A percentile compares a stretch with the other conserved stretches of the same genome.
Conservation (phyloP, 2,797 vertebrate genomes). For the Potorous gilbertii region DNA sequence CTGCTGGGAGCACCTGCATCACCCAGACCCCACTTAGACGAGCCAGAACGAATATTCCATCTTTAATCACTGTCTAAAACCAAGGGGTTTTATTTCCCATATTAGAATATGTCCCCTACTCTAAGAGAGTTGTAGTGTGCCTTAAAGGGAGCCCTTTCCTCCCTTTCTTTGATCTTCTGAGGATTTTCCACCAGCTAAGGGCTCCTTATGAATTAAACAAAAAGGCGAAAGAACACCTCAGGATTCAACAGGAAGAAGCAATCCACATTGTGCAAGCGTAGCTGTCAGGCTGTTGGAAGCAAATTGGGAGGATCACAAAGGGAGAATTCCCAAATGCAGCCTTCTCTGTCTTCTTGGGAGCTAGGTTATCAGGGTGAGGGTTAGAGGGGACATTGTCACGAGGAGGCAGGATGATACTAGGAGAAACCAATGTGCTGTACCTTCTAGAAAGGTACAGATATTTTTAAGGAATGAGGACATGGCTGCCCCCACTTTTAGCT, state of each 20-base stretch:
- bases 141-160: slow-evolving; percentile 57
- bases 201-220: slow-evolving; percentile 72
- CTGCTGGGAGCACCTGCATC: background rate
- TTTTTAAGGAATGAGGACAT: background rate
- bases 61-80: slow-evolving; percentile 59
- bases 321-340: background rate
- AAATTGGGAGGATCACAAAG: background rate
- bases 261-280: background rate
- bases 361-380: no score
- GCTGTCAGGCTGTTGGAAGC: background rate
- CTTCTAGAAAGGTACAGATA: slow-evolving; percentile 4
- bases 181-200: slow-evolving; percentile 11
- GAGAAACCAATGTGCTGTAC: background rate
- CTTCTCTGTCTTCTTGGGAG: slow-evolving; percentile 3
- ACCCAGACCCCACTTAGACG: background rate
- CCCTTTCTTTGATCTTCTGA: slow-evolving; percentile 63
- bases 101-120: slow-evolving; percentile 60
- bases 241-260: slow-evolving; percentile 40
- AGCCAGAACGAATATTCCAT: slow-evolving; percentile 36
- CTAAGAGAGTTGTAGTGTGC: slow-evolving; percentile 32
- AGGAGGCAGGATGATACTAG: background rate
- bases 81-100: slow-evolving; percentile 63
- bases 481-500: background rate
- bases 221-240: slow-evolving; percentile 29
- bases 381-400: background rate